Conservation (phyloP, 2,797 vertebrate genomes). For the Oryzias sinensis region DNA sequence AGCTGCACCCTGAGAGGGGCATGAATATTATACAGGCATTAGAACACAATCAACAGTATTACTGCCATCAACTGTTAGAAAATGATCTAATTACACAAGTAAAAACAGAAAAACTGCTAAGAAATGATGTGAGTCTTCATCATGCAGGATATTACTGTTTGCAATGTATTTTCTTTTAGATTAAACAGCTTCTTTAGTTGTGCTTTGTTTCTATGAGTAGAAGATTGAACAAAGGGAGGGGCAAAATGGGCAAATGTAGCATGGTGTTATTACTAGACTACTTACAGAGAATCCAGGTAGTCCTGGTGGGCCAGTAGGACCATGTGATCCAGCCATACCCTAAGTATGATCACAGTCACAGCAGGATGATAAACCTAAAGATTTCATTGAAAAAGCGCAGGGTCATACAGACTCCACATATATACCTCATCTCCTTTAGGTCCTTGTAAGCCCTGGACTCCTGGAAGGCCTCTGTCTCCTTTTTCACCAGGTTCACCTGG, state of each 20-base stretch:
- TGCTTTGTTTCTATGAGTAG: no score
- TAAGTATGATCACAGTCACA: slow-evolving; percentile 50
- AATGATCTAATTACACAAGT: slow-evolving; percentile 8
- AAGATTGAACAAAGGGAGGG: no score
- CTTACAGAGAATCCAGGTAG: slow-evolving; percentile 83
- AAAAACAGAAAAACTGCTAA: slow-evolving; percentile 6
- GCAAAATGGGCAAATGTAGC: not conserved
- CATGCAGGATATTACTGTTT: no score
- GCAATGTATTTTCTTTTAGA: no score
- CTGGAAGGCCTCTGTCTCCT: slow-evolving; percentile 88
- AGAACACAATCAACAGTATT: slow-evolving; percentile 13
- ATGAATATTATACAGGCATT: slow-evolving; percentile 10
- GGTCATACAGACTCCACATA: slow-evolving; percentile 20
- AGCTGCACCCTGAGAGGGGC: slow-evolving; percentile 75
- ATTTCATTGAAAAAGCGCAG: not conserved
- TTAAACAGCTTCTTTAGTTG: no score
- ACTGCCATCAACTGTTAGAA: slow-evolving; percentile 9
- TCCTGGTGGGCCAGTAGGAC: slow-evolving; percentile 85
- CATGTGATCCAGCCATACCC: slow-evolving; percentile 77
- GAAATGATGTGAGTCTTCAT: not conserved
- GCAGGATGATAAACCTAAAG: slow-evolving; percentile 7
- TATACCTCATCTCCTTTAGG: slow-evolving; percentile 85
- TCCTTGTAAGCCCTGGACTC: slow-evolving; percentile 82
- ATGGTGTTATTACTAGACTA: slow-evolving; percentile 23
- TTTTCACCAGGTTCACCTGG: slow-evolving; percentile 92